A percentile compares a stretch with the other conserved stretches of the same genome.
Conservation (phyloP, 2,797 vertebrate genomes). For the Thalassophryne amazonica region DNA sequence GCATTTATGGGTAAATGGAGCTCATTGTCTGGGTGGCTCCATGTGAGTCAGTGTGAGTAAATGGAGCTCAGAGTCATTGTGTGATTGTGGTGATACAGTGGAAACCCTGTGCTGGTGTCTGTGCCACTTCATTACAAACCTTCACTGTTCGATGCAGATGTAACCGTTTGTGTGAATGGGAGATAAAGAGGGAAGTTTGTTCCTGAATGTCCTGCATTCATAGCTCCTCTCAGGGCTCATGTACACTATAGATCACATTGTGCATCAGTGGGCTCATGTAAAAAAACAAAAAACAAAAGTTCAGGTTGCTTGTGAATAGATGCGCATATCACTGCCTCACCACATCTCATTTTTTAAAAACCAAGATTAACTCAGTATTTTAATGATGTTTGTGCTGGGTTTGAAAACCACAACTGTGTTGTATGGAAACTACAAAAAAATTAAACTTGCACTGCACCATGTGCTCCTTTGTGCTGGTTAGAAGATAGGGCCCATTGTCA, state of each 20-base stretch:
- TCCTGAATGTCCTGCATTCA: conserved; percentile 44
- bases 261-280: conserved; percentile 47
- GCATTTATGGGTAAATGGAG: too few species aligned
- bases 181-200: neutral
- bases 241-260: conserved; percentile 49
- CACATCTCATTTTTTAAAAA: too few species aligned
- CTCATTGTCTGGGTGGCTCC: neutral
- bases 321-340: too few species aligned
- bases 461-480: too few species aligned
- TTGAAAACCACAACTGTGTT: too few species aligned
- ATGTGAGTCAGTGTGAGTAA: conserved; percentile 21
- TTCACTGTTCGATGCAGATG: conserved; percentile 17
- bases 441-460: too few species aligned
- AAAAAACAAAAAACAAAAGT: too few species aligned
- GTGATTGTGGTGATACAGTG: conserved; percentile 27
- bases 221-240: conserved; percentile 16
- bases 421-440: too few species aligned
- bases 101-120: conserved; percentile 33
- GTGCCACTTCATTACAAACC: conserved; percentile 24
- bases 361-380: too few species aligned
- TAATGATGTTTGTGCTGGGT: too few species aligned
- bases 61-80: conserved; percentile 33
- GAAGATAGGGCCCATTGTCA: too few species aligned
- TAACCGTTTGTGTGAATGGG: neutral
- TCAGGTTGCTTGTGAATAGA: too few species aligned